Conservation (phyloP, 2,797 vertebrate species). For the Sebastes variabilis region DNA sequence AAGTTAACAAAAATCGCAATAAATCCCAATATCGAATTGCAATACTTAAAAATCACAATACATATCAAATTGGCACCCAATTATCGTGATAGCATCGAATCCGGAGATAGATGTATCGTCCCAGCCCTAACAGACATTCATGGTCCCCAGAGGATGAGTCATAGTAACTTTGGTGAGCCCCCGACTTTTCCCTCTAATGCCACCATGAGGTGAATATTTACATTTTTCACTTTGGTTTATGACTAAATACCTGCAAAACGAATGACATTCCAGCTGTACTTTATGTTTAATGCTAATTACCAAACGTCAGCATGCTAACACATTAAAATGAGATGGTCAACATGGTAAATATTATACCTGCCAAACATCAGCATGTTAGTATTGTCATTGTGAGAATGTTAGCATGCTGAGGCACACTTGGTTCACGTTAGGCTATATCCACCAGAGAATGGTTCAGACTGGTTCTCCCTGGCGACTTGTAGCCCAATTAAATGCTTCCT, state of each 20-base stretch:
- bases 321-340: not conserved
- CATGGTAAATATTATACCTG: not conserved
- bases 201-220: no score
- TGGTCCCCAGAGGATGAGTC: not conserved
- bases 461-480: constrained; percentile 28
- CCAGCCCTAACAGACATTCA: not conserved
- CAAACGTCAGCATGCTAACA: not conserved
- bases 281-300: not conserved
- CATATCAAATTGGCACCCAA: no score
- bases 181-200: no score
- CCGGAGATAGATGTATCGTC: no score
- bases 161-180: not conserved
- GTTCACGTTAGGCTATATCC: not conserved
- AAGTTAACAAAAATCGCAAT: no score
- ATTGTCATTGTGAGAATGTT: not conserved
- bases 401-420: not conserved
- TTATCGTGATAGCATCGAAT: no score
- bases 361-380: not conserved
- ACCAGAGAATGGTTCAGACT: not conserved
- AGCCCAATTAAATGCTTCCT: constrained; percentile 67
- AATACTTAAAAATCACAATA: no score
- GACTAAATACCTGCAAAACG: not conserved
- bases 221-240: not conserved
- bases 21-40: no score
- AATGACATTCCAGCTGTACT: not conserved